Evolutionary conservation across 2,888 invertebrate species (phyloP), one percentile per base, ranked within the genome.

Genomic region (Drosophila dives): DNA sequence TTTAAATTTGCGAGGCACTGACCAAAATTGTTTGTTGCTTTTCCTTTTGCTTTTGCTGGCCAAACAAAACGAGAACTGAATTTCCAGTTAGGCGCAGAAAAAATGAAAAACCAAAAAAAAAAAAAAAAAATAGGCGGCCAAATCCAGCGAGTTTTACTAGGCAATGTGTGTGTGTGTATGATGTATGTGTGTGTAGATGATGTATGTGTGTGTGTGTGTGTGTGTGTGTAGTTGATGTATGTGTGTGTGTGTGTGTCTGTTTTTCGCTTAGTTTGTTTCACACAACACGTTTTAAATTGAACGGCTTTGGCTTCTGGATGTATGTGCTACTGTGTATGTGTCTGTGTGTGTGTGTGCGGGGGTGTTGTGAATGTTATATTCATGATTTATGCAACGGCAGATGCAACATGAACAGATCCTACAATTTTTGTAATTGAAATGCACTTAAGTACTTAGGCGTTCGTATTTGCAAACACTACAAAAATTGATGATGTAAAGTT

Each of bases 201-300:
- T 29, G 29, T 29, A 5, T 49, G 29, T 29, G 29, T 29, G 29
- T 29, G 5, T 26, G 26, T 26, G 26, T 29, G n/a, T 45, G 7
- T 34, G 45, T 51, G 4, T 42, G n/a, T 61, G n/a, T n/a, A n/a
- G n/a, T n/a, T n/a, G n/a, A n/a, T n/a, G n/a, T n/a, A n/a, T n/a
- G n/a, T n/a, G 53, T 34, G 56, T 32, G 34, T 5, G 45, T 45
- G 68, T 12, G 40, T 40, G 50, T 61, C 55, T 32, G 49, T 53
- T 58, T 61, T 68, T 63, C 48, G 69, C 67, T 65, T 71, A 65
- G 75, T 74, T 78, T 75, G 74, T 70, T 82, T 72, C 70, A 40
- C 66, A 65, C 74, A 84, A 82, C 90, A 89, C 86, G 88, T 86
- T 79, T 77, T 55, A 81, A 79, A 86, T 86, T 86, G 90, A 79